These are phyloP conservation scores for Bugulina stolonifera DNA, from an alignment of 2,888 invertebrate genomes.

Conservation along the genomic window DNA sequence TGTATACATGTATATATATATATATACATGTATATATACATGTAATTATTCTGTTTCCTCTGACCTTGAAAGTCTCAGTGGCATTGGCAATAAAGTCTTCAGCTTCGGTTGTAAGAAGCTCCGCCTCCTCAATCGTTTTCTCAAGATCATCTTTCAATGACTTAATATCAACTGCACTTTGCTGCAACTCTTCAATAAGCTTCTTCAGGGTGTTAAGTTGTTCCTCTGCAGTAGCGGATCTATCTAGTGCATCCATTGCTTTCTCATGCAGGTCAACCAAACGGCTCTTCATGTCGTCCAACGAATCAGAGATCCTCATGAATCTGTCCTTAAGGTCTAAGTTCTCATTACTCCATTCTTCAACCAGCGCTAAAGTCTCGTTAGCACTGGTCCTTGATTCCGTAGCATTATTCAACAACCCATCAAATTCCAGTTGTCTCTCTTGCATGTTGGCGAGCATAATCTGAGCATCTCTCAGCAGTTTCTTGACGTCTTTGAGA, in stretches of 20 bases:
- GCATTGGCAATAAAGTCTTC: not conserved
- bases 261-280: constrained; percentile 2
- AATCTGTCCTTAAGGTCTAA: not conserved
- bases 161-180: not conserved
- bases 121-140: not conserved
- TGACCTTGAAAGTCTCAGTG: not conserved
- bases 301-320: not conserved
- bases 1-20: not conserved
- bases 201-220: not conserved
- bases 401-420: not conserved
- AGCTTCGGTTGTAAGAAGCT: not conserved
- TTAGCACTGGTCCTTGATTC: not conserved
- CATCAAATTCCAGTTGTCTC: not conserved
- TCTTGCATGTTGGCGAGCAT: constrained; percentile 19
- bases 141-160: not conserved
- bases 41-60: no score
- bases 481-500: not conserved
- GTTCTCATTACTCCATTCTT: not conserved
- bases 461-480: constrained; percentile 11
- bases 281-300: not conserved
- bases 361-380: not conserved
- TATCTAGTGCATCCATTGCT: not conserved
- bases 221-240: not conserved
- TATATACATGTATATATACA: not conserved
- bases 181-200: not conserved